Evolutionary conservation across 2,888 invertebrate species (phyloP).

Genomic region (Amaurobius ferox): DNA sequence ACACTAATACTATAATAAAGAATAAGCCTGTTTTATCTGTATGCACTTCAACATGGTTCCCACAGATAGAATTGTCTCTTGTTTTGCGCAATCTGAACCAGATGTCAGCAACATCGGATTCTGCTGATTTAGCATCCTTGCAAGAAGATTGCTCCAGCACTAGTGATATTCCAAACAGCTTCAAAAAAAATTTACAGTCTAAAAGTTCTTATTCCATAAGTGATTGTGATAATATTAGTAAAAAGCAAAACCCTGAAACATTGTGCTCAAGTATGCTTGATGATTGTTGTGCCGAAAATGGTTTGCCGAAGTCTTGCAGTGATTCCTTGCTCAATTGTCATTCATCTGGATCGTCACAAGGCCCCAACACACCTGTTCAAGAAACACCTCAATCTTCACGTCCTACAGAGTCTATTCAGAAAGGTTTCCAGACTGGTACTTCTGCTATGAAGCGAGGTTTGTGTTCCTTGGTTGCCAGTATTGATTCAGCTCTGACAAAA

Average conservation of each 20-base stretch:
- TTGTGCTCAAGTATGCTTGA: constrained; percentile 55
- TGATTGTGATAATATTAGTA: constrained; percentile 41
- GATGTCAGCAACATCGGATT: constrained; percentile 69
- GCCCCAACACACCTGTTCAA: constrained; percentile 44
- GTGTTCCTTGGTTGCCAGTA: constrained; percentile 65
- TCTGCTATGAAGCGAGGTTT: constrained; percentile 68
- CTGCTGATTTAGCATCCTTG: constrained; percentile 64
- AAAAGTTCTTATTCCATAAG: constrained; percentile 65
- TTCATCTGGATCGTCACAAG: constrained; percentile 62
- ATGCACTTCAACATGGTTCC: constrained; percentile 57
- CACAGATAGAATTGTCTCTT: constrained; percentile 64
- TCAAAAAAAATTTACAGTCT: constrained; percentile 52
- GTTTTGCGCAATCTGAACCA: constrained; percentile 60
- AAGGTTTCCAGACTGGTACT: constrained; percentile 65
- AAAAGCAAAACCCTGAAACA: constrained; percentile 28
- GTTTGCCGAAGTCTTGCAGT: constrained; percentile 70
- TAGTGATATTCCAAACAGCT: constrained; percentile 57
- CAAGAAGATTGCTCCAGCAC: constrained; percentile 70
- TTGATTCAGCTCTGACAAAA: constrained; percentile 66
- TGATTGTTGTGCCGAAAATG: constrained; percentile 55
- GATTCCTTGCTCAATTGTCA: constrained; percentile 72
- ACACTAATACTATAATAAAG: constrained; percentile 57
- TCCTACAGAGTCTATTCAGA: constrained; percentile 63
- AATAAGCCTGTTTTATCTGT: constrained; percentile 53
- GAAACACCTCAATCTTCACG: constrained; percentile 33